Evolutionary conservation across 2,797 vertebrate species (phyloP), one percentile per base, ranked within the genome.

Genomic region (Neostethus bicornis): DNA sequence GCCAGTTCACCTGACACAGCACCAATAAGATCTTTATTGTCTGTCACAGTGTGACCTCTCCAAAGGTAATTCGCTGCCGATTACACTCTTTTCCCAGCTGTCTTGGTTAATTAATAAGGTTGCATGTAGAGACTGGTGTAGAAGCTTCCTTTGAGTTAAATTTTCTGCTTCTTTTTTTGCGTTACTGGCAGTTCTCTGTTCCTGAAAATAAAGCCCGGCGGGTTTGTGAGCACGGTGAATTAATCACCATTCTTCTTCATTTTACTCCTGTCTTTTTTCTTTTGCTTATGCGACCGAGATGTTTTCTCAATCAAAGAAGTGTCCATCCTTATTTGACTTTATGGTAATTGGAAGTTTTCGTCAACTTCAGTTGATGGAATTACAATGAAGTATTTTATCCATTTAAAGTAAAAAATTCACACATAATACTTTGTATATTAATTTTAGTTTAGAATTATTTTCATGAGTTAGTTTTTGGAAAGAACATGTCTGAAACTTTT

Each of bases 51-150:
- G 61, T 70, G 80, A 82, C 85, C 77, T 80, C 73, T 45, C 10
- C 68, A 51, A 32, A 74, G 78, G 51, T 75, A 69, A 73, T 61
- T 75, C 66, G 47, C 58, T 7, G 42, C 45, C 25, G 38, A 79
- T 77, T 70, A 66, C 61, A 38, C 54, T 79, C 77, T 65, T 81
- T 71, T 50, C 74, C 68, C 77, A 79, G 79, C 77, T 82, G 77
- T 69, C 77, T 17, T 13, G n/a, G 26, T 72, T 80, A 57, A 80
- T 84, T 83, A 75, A 70, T 68, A 66, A 46, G 51, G 75, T 21
- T 55, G 51, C 43, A 35, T 28, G 56, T 38, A 34, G 51, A 65
- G 45, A 24, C 35, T 16, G 28, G 20, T 61, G 38, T 37, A 41
- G 51, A 63, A 53, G 38, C 57, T 63, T 17, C 13, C 21, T 56